These are phyloP conservation scores for Neosilurus hyrtlii DNA, from an alignment of 2,797 vertebrate genomes.

Conservation along the genomic window DNA sequence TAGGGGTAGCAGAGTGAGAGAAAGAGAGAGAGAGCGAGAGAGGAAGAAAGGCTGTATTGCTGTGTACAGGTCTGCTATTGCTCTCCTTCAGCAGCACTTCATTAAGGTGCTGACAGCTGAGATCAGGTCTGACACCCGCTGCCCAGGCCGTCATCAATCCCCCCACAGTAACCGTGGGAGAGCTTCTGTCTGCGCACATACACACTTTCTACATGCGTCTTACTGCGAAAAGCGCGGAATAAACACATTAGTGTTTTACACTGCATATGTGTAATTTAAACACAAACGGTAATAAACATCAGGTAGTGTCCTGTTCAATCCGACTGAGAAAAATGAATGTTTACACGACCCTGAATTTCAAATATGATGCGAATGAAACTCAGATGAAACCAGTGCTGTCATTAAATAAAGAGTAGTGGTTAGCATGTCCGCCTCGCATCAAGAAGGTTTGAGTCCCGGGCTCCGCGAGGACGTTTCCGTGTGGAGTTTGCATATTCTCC, in stretches of 20 bases:
- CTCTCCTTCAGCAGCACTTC: conserved; percentile 45
- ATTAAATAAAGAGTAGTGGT: too few relatives aligned
- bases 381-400: too few relatives aligned
- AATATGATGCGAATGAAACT: too few relatives aligned
- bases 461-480: too few relatives aligned
- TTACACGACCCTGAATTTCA: conserved; percentile 13
- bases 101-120: conserved; percentile 54
- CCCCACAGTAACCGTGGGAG: background rate
- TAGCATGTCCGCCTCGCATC: too few relatives aligned
- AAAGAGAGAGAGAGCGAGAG: conserved; percentile 11
- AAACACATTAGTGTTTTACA: background rate
- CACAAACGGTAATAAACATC: background rate
- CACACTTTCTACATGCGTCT: background rate
- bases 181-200: conserved; percentile 4
- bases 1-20: background rate
- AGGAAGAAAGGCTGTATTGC: conserved; percentile 5
- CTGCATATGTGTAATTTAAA: background rate
- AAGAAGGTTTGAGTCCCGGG: too few relatives aligned
- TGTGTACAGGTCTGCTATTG: conserved; percentile 43
- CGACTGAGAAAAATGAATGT: background rate
- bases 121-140: conserved; percentile 43
- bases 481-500: too few relatives aligned
- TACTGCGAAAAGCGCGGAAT: background rate
- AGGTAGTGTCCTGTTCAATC: background rate
- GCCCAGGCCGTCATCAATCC: conserved; percentile 41